phyloP scores from a whole-genome alignment of 2,888 invertebrate genomes.

The Lingula anatina region DNA sequence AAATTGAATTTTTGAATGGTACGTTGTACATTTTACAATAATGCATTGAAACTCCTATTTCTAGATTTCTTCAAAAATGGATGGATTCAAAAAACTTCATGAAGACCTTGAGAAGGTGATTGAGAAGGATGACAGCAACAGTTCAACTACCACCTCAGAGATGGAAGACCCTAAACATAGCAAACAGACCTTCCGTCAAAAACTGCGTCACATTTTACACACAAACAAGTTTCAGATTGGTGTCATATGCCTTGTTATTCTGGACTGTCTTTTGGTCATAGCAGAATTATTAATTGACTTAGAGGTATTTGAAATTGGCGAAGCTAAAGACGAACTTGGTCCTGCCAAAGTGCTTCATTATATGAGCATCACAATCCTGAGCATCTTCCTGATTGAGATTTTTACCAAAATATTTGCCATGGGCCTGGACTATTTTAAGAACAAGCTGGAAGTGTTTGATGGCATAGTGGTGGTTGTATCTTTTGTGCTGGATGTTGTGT shows the following conservation, averaged over 20 bases:
- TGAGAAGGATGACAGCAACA: conserved; percentile 44
- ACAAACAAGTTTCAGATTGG: conserved; percentile 46
- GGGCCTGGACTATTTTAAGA: conserved; percentile 46
- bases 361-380: conserved; percentile 45
- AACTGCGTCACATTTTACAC: conserved; percentile 26
- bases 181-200: conserved; percentile 26
- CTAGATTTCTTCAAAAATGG: no score
- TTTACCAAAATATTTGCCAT: conserved; percentile 45
- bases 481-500: conserved; percentile 50
- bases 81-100: conserved; percentile 43
- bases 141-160: conserved; percentile 40
- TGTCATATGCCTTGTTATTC: conserved; percentile 48
- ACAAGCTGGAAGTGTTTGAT: conserved; percentile 53
- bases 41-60: no score
- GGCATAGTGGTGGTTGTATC: conserved; percentile 50
- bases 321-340: conserved; percentile 21
- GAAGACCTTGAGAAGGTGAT: conserved; percentile 47
- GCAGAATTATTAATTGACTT: conserved; percentile 51
- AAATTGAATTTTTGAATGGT: no score
- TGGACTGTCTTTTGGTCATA: conserved; percentile 51
- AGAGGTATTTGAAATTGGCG: conserved; percentile 32
- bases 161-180: conserved; percentile 35
- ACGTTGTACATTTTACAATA: no score
- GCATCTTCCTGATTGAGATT: conserved; percentile 49
- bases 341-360: conserved; percentile 44